Base-by-base conservation (phyloP, 2,113 vertebrate genomes). In the Ascaphus truei region DNA sequence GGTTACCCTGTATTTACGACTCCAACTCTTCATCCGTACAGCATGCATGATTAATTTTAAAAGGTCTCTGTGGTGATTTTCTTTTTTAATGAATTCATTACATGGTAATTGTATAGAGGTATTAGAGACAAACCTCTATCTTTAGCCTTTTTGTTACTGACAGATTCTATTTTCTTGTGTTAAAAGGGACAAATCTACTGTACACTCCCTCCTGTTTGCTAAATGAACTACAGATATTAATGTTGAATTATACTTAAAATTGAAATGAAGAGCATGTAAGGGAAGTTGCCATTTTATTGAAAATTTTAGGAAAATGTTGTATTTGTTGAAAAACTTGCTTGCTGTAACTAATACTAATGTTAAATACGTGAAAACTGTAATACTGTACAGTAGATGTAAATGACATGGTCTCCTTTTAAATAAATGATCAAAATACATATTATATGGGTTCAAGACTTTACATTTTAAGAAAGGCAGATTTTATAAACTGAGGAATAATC, bases 1-100 rank as follows among this genome's bases (percentile, higher is more conserved):
- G 72, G 72, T 74, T 81, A 64, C 58, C 41, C 26, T 67, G 43
- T 55, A 39, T 53, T 80, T 71, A 73, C 72, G 59, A 48, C 69
- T 41, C 0, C 0, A 75, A 68, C 51, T 18, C 57, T 41, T 69
- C 58, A 39, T 58, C 55, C 58, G 39, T 60, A 33, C 22, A 72
- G 74, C 65, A 75, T 52, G 58, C 51, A 73, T 72, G 62, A 83
- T 78, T 79, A 85, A 30, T 18, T 72, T 31, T 78, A 81, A 79
- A 85, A 72, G 62, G 63, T 77, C 77, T 83, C 76, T 80, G n/a
- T 37, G 72, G 72, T 81, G 71, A 77, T 72, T 84, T 77, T 73
- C 75, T 59, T 65, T 78, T 81, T 69, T 79, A 84, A 84, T 79
- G 78, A 75, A 81, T 79, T 83, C 76, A 83, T 84, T 85, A 79